Percentiles rank a stretch among this genome's conserved stretches.
Evolutionary conservation across 2,888 invertebrate genomes (phyloP).

Genomic region (Carabus problematicus): DNA sequence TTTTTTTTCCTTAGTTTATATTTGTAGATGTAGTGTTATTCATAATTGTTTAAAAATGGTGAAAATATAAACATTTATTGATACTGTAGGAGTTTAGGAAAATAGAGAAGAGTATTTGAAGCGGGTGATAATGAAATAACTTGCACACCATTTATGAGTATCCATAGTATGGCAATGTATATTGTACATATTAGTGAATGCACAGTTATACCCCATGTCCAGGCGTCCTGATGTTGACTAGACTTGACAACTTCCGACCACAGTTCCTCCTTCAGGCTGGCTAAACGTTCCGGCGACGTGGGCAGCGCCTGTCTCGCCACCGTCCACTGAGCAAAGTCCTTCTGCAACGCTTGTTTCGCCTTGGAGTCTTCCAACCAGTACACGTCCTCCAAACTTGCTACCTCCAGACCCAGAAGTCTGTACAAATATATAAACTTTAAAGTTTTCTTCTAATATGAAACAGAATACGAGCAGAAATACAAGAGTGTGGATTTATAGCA

Average conservation of each 20-base stretch:
- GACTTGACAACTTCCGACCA: conserved; percentile 88
- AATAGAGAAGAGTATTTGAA: too few species aligned
- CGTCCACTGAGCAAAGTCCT: conserved; percentile 82
- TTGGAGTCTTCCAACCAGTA: conserved; percentile 88
- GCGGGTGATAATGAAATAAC: too few species aligned
- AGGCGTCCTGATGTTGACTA: conserved; percentile 86
- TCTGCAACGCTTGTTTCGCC: conserved; percentile 74
- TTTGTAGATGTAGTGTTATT: too few species aligned
- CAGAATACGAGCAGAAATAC: too few species aligned
- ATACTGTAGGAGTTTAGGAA: too few species aligned
- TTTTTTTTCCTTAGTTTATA: too few species aligned
- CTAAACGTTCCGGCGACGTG: conserved; percentile 80
- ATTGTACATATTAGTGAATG: too few species aligned
- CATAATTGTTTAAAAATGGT: too few species aligned
- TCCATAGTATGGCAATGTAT: too few species aligned
- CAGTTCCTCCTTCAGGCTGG: conserved; percentile 79
- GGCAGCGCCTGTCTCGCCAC: conserved; percentile 82
- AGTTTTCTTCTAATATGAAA: too few species aligned
- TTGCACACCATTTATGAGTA: neutral
- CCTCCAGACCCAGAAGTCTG: conserved; percentile 79
- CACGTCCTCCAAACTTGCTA: conserved; percentile 86
- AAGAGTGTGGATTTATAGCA: neutral
- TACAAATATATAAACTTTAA: too few species aligned
- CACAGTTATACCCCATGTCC: conserved; percentile 77
- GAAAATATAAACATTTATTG: too few species aligned